A percentile compares a stretch with the other conserved stretches of the same genome.
These are phyloP conservation scores for Sepioteuthis lessoniana DNA, from an alignment of 2,888 invertebrate genomes.

Conservation along the genomic window DNA sequence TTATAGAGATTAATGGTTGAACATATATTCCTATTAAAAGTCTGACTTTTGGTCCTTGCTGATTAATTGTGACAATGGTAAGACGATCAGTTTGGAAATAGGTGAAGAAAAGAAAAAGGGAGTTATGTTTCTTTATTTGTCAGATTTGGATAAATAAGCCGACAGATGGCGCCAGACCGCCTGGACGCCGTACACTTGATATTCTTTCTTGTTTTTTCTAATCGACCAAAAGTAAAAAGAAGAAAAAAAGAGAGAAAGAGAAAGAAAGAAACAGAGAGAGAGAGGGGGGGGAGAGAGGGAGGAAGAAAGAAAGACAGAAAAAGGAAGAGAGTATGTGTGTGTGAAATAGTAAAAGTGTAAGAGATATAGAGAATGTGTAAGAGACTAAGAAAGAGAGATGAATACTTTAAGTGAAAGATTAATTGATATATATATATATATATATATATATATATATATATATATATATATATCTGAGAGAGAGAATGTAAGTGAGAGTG, in stretches of 20 bases:
- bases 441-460: no score
- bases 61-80: background rate
- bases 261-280: background rate
- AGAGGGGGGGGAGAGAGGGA: background rate
- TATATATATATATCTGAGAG: no score
- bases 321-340: background rate
- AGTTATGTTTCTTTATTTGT: constrained; percentile 16
- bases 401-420: no score
- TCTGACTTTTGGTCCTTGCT: background rate
- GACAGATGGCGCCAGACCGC: constrained; percentile 33
- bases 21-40: background rate
- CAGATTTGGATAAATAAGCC: background rate
- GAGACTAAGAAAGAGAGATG: no score
- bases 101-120: background rate
- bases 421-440: no score
- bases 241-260: background rate
- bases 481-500: no score
- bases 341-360: no score
- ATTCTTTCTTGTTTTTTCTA: background rate
- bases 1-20: background rate
- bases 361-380: no score
- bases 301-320: background rate
- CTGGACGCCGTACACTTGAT: background rate
- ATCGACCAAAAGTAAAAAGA: background rate
- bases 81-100: background rate